A percentile compares a stretch with the other conserved stretches of the same genome.
Evolutionary conservation across 53 echinoderm and acorn worm species (phyloP).

Genomic region (Pentamera pediparva): DNA sequence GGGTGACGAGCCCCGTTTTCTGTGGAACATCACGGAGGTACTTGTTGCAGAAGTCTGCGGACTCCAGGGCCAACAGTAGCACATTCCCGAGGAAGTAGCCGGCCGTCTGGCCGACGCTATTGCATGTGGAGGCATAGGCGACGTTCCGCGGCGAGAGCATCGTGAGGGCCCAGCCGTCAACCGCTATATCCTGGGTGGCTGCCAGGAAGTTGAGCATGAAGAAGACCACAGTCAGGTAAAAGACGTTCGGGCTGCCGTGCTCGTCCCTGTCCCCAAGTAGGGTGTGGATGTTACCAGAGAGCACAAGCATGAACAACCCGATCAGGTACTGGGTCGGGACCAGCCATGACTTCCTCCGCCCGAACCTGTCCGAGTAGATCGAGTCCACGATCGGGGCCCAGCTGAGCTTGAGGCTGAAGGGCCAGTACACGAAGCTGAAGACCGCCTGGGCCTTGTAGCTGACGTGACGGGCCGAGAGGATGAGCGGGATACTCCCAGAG

Average conservation of each 20-base stretch:
- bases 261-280: slow-evolving; percentile 62
- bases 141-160: slow-evolving; percentile 88
- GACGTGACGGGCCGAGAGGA: slow-evolving; percentile 64
- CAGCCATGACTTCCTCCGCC: slow-evolving; percentile 91
- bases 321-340: slow-evolving; percentile 90
- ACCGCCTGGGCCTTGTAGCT: slow-evolving; percentile 94
- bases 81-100: slow-evolving; percentile 95
- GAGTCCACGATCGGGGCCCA: slow-evolving; percentile 98
- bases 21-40: slow-evolving; percentile 72
- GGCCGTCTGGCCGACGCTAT: slow-evolving; percentile 85
- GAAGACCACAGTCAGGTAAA: slow-evolving; percentile 66
- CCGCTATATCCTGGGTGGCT: slow-evolving; percentile 97
- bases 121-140: slow-evolving; percentile 94
- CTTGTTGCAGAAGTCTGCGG: slow-evolving; percentile 89
- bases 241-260: slow-evolving; percentile 46
- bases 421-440: slow-evolving; percentile 98
- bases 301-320: slow-evolving; percentile 69
- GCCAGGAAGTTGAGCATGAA: slow-evolving; percentile 95
- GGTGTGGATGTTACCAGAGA: slow-evolving; percentile 53
- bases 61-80: slow-evolving; percentile 84
- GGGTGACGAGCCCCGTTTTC: slow-evolving; percentile 66
- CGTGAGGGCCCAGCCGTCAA: slow-evolving; percentile 98
- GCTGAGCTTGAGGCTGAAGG: slow-evolving; percentile 85
- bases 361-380: slow-evolving; percentile 53
- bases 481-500: slow-evolving; percentile 85